Evolutionary conservation across 1,140 invertebrate genomes (phyloP).

Genomic region (Notospermus geniculatus): DNA sequence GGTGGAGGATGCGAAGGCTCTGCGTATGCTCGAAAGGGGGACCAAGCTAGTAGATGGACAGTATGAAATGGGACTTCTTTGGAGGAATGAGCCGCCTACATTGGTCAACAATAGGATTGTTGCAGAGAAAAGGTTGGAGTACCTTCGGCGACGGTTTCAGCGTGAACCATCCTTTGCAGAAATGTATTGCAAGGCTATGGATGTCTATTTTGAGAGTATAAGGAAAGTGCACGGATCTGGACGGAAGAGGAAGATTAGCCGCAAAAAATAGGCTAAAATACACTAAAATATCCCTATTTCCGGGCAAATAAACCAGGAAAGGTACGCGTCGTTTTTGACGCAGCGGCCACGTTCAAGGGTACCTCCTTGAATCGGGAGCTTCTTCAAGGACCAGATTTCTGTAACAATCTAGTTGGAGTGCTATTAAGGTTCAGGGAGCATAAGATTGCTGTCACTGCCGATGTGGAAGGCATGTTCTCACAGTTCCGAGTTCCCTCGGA

Average conservation of each 20-base stretch:
- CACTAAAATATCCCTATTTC: conserved; percentile 28
- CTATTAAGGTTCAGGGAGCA: conserved; percentile 28
- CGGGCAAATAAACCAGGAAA: conserved; percentile 25
- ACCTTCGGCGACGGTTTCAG: neutral
- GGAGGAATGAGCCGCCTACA: neutral
- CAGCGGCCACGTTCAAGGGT: conserved; percentile 21
- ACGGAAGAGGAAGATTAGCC: neutral
- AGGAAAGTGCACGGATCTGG: neutral
- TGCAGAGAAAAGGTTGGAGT: neutral
- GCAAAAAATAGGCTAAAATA: neutral
- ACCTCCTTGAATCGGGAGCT: conserved; percentile 34
- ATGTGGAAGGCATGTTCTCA: conserved; percentile 29
- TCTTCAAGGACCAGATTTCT: conserved; percentile 45
- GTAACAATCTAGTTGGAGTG: conserved; percentile 33
- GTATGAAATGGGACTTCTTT: neutral
- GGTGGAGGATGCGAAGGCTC: neutral
- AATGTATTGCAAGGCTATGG: conserved; percentile 3
- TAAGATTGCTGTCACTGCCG: conserved; percentile 25
- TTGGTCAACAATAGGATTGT: neutral
- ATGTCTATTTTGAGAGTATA: neutral
- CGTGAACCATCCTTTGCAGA: neutral
- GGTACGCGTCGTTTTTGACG: conserved; percentile 30
- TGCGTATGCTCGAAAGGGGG: neutral
- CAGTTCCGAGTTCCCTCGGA: conserved; percentile 20
- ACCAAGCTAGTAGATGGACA: neutral